Evolutionary conservation across 2,888 invertebrate species (phyloP).

Genomic region (Mimachlamys varia): DNA sequence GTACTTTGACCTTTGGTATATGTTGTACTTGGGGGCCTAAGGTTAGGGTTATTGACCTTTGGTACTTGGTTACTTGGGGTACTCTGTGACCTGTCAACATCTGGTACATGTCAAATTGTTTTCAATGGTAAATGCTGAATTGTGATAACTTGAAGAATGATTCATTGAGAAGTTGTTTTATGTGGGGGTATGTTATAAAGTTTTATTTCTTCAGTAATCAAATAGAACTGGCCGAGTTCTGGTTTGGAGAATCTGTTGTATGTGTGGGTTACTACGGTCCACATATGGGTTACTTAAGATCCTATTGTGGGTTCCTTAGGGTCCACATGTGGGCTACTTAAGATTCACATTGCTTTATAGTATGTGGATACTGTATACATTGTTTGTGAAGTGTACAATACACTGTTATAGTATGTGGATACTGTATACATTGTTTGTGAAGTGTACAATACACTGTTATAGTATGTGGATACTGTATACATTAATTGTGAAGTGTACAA

Average conservation of each 20-base stretch:
- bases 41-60: no score
- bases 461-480: background rate
- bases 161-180: background rate
- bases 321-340: no score
- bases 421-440: background rate
- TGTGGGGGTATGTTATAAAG: background rate
- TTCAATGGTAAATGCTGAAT: background rate
- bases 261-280: background rate
- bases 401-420: constrained; percentile 15
- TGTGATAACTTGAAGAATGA: background rate
- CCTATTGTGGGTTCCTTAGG: no score
- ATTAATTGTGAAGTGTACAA: background rate
- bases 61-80: no score
- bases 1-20: background rate
- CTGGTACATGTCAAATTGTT: background rate
- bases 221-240: background rate
- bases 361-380: background rate
- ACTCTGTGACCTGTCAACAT: no score
- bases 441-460: background rate
- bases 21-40: background rate
- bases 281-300: no score
- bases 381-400: background rate
- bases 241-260: background rate
- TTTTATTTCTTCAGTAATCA: background rate
- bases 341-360: background rate